Conservation (phyloP, 2,888 invertebrate species). For the Nyleta sp. region DNA sequence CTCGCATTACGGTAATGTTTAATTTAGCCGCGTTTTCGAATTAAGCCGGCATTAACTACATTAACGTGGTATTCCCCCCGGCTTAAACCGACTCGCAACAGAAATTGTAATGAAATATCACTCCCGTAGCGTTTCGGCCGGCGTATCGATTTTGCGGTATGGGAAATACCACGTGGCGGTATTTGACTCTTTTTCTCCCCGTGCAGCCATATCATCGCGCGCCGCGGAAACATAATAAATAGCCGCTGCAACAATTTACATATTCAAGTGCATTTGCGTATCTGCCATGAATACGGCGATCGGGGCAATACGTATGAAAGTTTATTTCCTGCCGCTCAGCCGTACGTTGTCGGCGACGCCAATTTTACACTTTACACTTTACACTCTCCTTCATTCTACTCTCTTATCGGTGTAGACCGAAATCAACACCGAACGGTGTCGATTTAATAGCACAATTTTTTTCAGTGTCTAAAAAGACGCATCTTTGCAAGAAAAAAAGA, state of each 20-base stretch:
- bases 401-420: no score
- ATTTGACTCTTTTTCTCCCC: constrained; percentile 30
- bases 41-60: constrained; percentile 54
- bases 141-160: constrained; percentile 47
- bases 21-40: constrained; percentile 44
- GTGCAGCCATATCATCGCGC: constrained; percentile 34
- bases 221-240: constrained; percentile 47
- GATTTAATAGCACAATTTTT: no score
- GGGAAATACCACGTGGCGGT: constrained; percentile 47
- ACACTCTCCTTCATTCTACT: no score
- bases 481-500: no score
- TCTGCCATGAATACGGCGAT: constrained; percentile 12
- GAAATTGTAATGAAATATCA: constrained; percentile 59
- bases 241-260: constrained; percentile 47
- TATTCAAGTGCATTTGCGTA: constrained; percentile 32
- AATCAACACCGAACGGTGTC: no score
- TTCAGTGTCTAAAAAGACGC: no score
- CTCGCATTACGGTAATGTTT: constrained; percentile 31
- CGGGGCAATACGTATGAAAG: background rate
- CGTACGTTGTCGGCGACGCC: constrained; percentile 18
- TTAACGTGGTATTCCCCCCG: constrained; percentile 44
- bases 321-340: constrained; percentile 7
- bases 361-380: constrained; percentile 3
- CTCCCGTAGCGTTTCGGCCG: constrained; percentile 32
- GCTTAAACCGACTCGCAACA: constrained; percentile 41